Evolutionary conservation across 2,888 invertebrate species (phyloP).

Genomic region (Macroteleia sp.): DNA sequence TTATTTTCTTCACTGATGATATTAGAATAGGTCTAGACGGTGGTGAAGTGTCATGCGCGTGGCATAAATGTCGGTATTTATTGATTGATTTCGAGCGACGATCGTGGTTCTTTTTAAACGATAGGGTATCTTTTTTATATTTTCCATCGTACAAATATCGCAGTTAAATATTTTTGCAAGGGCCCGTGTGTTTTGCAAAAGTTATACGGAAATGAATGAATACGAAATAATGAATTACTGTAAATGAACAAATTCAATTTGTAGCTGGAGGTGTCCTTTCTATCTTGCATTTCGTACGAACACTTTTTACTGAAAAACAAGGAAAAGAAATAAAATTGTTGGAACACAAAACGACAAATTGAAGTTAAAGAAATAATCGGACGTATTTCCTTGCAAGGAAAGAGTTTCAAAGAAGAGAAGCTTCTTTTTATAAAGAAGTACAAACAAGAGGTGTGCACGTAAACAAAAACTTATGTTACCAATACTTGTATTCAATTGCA

Average conservation of each 20-base stretch:
- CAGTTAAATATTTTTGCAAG: slow-evolving; percentile 34
- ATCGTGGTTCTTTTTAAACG: slow-evolving; percentile 26
- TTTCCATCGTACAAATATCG: slow-evolving; percentile 42
- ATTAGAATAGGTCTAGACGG: slow-evolving; percentile 27
- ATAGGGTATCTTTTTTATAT: slow-evolving; percentile 42
- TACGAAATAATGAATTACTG: neutral
- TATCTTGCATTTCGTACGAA: slow-evolving; percentile 32
- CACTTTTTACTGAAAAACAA: slow-evolving; percentile 15
- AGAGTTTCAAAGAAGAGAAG: slow-evolving; percentile 19
- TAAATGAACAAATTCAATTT: too few species aligned
- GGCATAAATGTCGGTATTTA: slow-evolving; percentile 54
- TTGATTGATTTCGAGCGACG: slow-evolving; percentile 29
- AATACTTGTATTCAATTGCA: too few species aligned
- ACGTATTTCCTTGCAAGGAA: slow-evolving; percentile 10
- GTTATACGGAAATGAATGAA: neutral
- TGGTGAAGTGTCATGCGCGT: neutral
- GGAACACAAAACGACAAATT: slow-evolving; percentile 7
- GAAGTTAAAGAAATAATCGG: slow-evolving; percentile 11
- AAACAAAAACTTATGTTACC: too few species aligned
- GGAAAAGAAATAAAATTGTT: neutral
- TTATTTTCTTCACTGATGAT: slow-evolving; percentile 36
- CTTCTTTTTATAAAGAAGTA: too few species aligned
- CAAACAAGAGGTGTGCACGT: too few species aligned
- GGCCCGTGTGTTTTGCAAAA: slow-evolving; percentile 20
- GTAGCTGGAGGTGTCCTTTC: slow-evolving; percentile 6